phyloP scores from a whole-genome alignment of 2,797 vertebrate species.

The Novumbra hubbsi region DNA sequence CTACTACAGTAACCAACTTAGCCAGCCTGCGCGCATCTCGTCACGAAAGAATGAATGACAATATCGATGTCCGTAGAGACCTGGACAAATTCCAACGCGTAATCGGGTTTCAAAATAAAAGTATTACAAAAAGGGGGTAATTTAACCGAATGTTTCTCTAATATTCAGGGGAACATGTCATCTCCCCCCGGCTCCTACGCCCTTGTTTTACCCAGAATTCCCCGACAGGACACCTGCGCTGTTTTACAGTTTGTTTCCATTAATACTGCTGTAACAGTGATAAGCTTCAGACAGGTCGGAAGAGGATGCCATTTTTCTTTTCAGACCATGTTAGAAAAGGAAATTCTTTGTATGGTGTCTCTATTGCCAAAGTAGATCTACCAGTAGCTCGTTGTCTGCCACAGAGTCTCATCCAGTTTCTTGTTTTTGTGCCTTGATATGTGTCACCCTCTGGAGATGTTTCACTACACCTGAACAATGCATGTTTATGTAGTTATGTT shows the following conservation, averaged over 20 bases:
- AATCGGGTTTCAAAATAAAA: too few relatives aligned
- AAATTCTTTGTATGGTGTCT: neutral
- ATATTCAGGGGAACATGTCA: too few relatives aligned
- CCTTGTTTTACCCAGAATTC: constrained; percentile 9
- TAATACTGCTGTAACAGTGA: neutral
- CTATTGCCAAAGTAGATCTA: neutral
- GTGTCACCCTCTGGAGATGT: neutral
- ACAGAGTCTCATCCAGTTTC: neutral
- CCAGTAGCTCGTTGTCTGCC: too few relatives aligned
- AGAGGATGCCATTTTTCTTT: neutral
- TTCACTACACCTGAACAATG: neutral
- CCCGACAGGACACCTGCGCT: neutral
- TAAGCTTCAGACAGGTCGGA: neutral
- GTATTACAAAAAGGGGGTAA: too few relatives aligned
- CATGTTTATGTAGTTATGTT: neutral
- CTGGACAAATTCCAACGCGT: too few relatives aligned
- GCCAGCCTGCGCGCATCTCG: too few relatives aligned
- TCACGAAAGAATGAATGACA: too few relatives aligned
- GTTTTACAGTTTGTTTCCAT: neutral
- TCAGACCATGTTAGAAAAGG: neutral
- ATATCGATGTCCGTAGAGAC: too few relatives aligned
- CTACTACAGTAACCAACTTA: too few relatives aligned
- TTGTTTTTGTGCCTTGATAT: neutral
- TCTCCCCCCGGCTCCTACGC: too few relatives aligned
- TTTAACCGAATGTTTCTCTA: too few relatives aligned